These are phyloP conservation scores for Apodemia duryi DNA, from an alignment of 2,888 invertebrate species.

Conservation along the genomic window DNA sequence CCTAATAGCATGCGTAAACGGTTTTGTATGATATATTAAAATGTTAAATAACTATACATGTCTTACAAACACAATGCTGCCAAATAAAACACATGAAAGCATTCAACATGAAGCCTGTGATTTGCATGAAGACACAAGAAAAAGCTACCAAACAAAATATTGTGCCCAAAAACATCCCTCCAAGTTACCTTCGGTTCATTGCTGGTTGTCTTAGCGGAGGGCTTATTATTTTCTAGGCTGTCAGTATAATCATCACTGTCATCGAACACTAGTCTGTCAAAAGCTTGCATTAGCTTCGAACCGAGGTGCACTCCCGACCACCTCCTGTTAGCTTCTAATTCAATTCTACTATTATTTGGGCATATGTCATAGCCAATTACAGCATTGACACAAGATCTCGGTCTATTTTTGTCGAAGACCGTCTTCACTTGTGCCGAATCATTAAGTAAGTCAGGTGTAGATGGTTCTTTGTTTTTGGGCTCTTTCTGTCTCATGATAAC, in stretches of 20 bases:
- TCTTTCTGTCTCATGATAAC: conserved; percentile 74
- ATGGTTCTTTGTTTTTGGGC: conserved; percentile 69
- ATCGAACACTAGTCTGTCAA: conserved; percentile 82
- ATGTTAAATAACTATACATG: not conserved
- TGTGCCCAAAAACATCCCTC: conserved; percentile 47
- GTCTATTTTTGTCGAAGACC: conserved; percentile 78
- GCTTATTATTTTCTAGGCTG: conserved; percentile 83
- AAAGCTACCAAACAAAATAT: conserved; percentile 43
- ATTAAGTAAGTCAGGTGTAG: conserved; percentile 79
- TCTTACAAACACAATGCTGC: conserved; percentile 32
- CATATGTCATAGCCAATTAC: conserved; percentile 70
- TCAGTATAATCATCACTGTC: conserved; percentile 87
- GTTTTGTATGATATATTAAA: not conserved
- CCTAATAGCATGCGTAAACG: conserved; percentile 21
- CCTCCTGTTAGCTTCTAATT: conserved; percentile 78
- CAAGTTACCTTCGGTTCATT: conserved; percentile 69
- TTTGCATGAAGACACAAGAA: conserved; percentile 30
- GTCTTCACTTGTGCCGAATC: conserved; percentile 76
- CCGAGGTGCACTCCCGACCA: conserved; percentile 87
- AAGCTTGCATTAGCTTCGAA: conserved; percentile 85
- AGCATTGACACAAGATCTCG: conserved; percentile 85
- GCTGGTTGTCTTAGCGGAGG: conserved; percentile 71
- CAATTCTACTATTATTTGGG: conserved; percentile 70
- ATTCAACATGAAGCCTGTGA: conserved; percentile 32
- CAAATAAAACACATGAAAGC: conserved; percentile 32